Evolutionary conservation across 2,888 invertebrate species (phyloP).

Genomic region (Aspidiotus destructor): DNA sequence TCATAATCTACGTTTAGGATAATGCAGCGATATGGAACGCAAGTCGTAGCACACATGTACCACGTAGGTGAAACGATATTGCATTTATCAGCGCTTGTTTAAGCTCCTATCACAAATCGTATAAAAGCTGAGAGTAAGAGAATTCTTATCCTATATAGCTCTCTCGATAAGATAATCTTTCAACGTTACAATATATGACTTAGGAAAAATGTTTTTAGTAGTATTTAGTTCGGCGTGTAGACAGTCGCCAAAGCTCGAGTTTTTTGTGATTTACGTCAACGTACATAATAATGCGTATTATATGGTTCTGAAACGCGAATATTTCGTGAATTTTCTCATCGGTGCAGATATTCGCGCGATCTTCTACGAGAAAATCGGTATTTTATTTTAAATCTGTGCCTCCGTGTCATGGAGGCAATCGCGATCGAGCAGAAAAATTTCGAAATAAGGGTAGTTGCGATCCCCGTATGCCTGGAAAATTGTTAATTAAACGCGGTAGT

Average conservation of each 20-base stretch:
- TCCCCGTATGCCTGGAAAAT: too few relatives aligned
- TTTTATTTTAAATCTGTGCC: too few relatives aligned
- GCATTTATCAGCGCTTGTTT: slow-evolving; percentile 30
- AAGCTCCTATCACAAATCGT: slow-evolving; percentile 27
- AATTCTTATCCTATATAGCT: slow-evolving; percentile 29
- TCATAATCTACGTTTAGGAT: too few relatives aligned
- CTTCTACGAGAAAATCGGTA: too few relatives aligned
- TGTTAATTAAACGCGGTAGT: too few relatives aligned
- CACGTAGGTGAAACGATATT: slow-evolving; percentile 28
- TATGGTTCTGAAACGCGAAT: not conserved
- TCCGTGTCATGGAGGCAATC: too few relatives aligned
- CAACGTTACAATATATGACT: slow-evolving; percentile 28
- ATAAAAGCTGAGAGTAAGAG: slow-evolving; percentile 29
- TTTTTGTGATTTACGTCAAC: not conserved
- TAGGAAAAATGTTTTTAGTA: slow-evolving; percentile 26
- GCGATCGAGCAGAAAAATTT: too few relatives aligned
- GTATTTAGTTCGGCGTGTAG: slow-evolving; percentile 14
- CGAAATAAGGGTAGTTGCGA: too few relatives aligned
- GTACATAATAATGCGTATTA: not conserved
- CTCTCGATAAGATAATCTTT: slow-evolving; percentile 30
- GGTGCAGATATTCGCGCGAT: too few relatives aligned
- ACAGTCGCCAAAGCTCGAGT: slow-evolving; percentile 27
- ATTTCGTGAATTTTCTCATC: too few relatives aligned
- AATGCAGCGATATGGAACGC: not conserved
- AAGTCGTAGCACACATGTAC: not conserved